Base-by-base conservation (phyloP, 2,113 vertebrate genomes). In the Empidonax alnorum region DNA sequence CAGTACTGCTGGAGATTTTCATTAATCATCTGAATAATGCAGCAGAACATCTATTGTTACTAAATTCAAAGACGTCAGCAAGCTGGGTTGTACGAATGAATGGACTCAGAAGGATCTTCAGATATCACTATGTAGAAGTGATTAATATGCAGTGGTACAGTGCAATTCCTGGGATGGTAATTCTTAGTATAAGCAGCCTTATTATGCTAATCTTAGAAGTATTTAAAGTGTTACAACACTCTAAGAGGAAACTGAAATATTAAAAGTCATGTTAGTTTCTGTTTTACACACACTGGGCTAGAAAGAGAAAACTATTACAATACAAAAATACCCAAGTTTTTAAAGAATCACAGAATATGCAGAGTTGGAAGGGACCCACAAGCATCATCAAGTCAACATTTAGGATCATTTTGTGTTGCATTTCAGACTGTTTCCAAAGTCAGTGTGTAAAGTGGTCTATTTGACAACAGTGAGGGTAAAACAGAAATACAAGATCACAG, bases 21-120 rank as follows among this genome's bases (percentile, higher is more conserved):
- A 94, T 96, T 95, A 91, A 90, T 95, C 90, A 73, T 69, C 82
- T 91, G 62, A 95, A 93, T 95, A 96, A 96, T 80, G 74, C 78
- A 95, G n/a, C 31, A 93, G 71, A 73, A 91, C 41, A 73, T 49
- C 74, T 35, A 73, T 83, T 84, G 63, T 93, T 85, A 90, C 58
- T 65, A 93, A 90, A 85, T 85, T 87, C 49, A 76, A 93, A 93
- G 47, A 52, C 5, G 14, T 79, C 84, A 83, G 66, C 66, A 83
- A 82, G 44, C 50, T 73, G 11, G 41, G 28, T 10, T 80, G 31
- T 52, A 66, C 41, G 12, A 93, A 93, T 49, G 58, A 91, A 94
- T 42, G n/a, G 52, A 79, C 47, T 78, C 7, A 1, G n/a, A 79
- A 83, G 82, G 53, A 65, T 69, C 66, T 83, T 59, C 65, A 76